Evolutionary conservation across 2,113 vertebrate species (phyloP), one percentile per base, ranked within the genome.

Genomic region (Hoplias malabaricus): DNA sequence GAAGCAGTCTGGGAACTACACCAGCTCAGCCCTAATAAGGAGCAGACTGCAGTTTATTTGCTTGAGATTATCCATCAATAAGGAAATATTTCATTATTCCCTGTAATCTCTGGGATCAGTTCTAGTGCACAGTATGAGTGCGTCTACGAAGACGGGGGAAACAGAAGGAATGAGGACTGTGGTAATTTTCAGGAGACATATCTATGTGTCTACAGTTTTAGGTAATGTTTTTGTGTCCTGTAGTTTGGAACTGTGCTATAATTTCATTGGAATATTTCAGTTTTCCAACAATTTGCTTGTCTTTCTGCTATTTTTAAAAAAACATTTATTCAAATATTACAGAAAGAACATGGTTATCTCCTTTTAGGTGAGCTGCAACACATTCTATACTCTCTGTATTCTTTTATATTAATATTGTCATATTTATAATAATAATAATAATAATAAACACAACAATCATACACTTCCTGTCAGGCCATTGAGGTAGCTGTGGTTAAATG

Each of bases 1-100:
- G 79, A 88, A 90, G 88, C 84, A 92, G 87, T 90, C 90, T 90
- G 89, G 90, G 90, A 92, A 93, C 90, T 91, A 82, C 92, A 92
- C 90, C 87, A 90, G 87, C 80, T 84, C 85, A 72, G 86, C 74
- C 84, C 89, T 80, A 92, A 91, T 90, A 91, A 87, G 87, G 90
- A 91, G 89, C 91, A 90, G 91, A 88, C 89, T 38, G 87, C 83
- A 84, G 84, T 80, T 86, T 87, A 84, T 91, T 90, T 90, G 86
- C 85, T 88, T 86, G 87, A 50, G 83, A 87, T 91, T 90, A 87
- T 50, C 87, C 85, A 89, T 90, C 88, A 90, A 88, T 87, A 85
- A 91, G 90, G 89, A 91, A 93, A 90, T 91, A 90, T 92, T 91
- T 91, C 83, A 92, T 92, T 88, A 92, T 89, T 50, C 68, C 65